phyloP scores from a whole-genome alignment of 1,140 invertebrate species.

The Leptinotarsa lineolata region DNA sequence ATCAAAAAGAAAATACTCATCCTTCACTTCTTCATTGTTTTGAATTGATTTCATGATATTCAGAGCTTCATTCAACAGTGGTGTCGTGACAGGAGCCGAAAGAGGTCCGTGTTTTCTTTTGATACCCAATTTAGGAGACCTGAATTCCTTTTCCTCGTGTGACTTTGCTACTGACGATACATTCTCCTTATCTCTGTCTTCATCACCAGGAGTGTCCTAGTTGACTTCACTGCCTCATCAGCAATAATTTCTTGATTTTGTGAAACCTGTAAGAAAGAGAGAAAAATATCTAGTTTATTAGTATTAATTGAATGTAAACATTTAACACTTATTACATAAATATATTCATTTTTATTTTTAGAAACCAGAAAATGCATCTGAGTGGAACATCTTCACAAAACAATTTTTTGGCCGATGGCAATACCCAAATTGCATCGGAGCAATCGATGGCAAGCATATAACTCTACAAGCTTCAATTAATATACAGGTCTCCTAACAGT shows the following conservation, averaged over 20 bases:
- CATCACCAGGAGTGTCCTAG: background rate
- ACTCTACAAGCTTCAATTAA: too few relatives aligned
- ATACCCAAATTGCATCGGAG: too few relatives aligned
- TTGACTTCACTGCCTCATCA: background rate
- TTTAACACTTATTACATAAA: conserved; percentile 10
- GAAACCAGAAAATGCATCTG: background rate
- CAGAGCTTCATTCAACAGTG: background rate
- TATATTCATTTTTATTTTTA: background rate
- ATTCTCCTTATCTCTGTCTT: background rate
- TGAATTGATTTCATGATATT: background rate
- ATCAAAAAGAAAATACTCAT: conserved; percentile 6
- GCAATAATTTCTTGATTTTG: background rate
- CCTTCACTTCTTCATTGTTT: conserved; percentile 3
- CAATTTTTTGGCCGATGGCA: conserved; percentile 34
- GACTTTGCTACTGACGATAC: background rate
- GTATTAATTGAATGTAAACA: background rate
- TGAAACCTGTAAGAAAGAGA: conserved; percentile 5
- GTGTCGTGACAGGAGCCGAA: background rate
- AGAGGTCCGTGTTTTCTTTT: background rate
- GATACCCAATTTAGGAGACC: background rate
- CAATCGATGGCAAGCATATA: too few relatives aligned
- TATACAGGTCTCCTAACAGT: too few relatives aligned
- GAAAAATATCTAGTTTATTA: background rate
- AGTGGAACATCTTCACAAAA: conserved; percentile 40
- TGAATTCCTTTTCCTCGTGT: background rate